Conservation (phyloP, 2,797 vertebrate species). For the Spinus olivaceus region DNA sequence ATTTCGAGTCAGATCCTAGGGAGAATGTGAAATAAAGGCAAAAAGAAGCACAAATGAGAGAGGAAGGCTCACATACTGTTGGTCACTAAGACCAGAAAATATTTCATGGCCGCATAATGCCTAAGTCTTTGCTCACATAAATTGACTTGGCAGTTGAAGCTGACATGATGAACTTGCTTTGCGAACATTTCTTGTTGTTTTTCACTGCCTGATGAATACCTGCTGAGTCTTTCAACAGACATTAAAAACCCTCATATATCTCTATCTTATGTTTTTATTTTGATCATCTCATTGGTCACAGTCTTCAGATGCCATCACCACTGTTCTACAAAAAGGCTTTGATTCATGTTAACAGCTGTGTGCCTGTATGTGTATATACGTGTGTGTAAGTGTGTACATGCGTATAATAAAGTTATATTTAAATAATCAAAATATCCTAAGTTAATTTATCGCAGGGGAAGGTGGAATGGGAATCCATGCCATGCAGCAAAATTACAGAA, state of each 20-base stretch:
- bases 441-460: not conserved
- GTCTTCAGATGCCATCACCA: not conserved
- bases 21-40: not conserved
- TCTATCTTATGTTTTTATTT: not conserved
- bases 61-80: not conserved
- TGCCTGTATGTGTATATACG: no score
- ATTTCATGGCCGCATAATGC: not conserved
- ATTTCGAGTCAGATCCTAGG: not conserved
- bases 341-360: not conserved
- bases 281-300: not conserved
- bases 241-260: not conserved
- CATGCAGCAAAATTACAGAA: not conserved
- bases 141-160: not conserved
- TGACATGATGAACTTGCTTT: not conserved
- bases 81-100: not conserved
- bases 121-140: not conserved
- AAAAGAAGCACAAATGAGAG: not conserved
- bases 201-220: not conserved
- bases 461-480: not conserved
- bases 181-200: not conserved
- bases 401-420: not conserved
- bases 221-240: not conserved
- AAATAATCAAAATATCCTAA: not conserved
- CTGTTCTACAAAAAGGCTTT: not conserved
- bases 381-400: rapidly evolving